phyloP scores from a whole-genome alignment of 2,888 invertebrate genomes.

The Drosophila affinis region DNA sequence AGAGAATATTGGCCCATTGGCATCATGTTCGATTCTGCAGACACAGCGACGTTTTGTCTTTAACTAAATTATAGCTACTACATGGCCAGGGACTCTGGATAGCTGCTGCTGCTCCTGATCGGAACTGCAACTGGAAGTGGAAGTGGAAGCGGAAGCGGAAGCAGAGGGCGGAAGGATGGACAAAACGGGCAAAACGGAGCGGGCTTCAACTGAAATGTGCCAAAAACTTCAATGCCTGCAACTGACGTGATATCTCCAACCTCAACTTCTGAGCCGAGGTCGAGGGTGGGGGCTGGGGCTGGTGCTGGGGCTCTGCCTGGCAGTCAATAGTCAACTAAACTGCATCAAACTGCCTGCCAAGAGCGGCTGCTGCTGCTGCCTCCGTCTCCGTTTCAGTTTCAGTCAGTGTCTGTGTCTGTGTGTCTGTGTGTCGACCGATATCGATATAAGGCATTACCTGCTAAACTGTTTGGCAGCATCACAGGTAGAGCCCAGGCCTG shows the following conservation, averaged over 20 bases:
- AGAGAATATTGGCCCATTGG: slow-evolving; percentile 67
- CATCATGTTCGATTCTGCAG: slow-evolving; percentile 65
- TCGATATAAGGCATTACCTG: slow-evolving; percentile 80
- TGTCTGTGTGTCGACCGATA: slow-evolving; percentile 39
- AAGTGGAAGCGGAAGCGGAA: slow-evolving; percentile 18
- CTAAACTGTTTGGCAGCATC: slow-evolving; percentile 79
- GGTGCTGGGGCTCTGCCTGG: slow-evolving; percentile 40
- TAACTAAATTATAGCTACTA: slow-evolving; percentile 72
- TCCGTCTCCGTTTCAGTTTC: slow-evolving; percentile 22
- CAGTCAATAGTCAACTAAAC: slow-evolving; percentile 74
- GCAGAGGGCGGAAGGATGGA: slow-evolving; percentile 33
- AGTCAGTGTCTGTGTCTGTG: neutral
- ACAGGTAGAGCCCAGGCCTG: slow-evolving; percentile 40
- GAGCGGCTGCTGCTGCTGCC: slow-evolving; percentile 31
- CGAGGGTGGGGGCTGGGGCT: slow-evolving; percentile 47
- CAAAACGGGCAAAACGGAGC: slow-evolving; percentile 37
- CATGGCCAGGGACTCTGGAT: slow-evolving; percentile 40
- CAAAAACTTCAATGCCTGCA: slow-evolving; percentile 68
- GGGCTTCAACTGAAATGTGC: slow-evolving; percentile 61
- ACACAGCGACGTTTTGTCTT: slow-evolving; percentile 71
- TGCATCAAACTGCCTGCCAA: slow-evolving; percentile 73
- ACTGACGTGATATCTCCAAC: slow-evolving; percentile 72
- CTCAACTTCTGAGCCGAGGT: slow-evolving; percentile 45
- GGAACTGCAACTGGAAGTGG: slow-evolving; percentile 29
- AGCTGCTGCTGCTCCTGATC: slow-evolving; percentile 15